Evolutionary conservation across 2,888 invertebrate species (phyloP), one percentile per base, ranked within the genome.

Genomic region (Agriopis marginaria): DNA sequence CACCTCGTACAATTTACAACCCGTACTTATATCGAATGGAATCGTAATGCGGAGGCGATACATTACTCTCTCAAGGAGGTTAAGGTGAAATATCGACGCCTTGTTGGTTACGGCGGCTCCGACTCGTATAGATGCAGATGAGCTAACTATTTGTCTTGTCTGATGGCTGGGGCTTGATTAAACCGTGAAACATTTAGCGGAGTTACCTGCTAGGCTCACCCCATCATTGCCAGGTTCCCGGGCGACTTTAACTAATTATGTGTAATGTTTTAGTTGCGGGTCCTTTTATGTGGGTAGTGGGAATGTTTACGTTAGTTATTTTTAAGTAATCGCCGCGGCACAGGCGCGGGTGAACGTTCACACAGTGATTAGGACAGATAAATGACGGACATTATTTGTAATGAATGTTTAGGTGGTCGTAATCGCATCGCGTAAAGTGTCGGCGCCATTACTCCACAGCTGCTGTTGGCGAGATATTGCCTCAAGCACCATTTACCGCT

Each of bases 331-430:
- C 82, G 75, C 73, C 68, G 76, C 78, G 80, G 78, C 77, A 72
- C 81, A 81, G 83, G 82, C 82, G 75, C 75, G 82, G 83, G 83
- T 81, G 79, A 80, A 78, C 83, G 84, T 83, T 85, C 87, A 88
- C 86, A 86, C 86, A 91, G 92, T 93, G 92, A 92, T 93, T 93
- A 92, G 91, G 89, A 86, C 88, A 91, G 90, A 93, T 93, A 93
- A 93, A 94, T 92, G 92, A 92, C 91, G 89, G 93, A 90, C 92
- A 93, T 94, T 93, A 93, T 89, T 90, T 89, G 93, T 94, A 94
- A 94, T 93, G 93, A 93, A 94, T 94, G 93, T 94, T 93, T 93
- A 93, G 93, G 92, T 92, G 92, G 91, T 90, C 93, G 93, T 93
- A 93, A 93, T 93, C 91, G 89, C 91, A 92, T 92, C 91, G 92